Percentiles rank a stretch among this genome's conserved stretches.
phyloP scores from a whole-genome alignment of 2,888 invertebrate species.

The Acronicta psi region DNA sequence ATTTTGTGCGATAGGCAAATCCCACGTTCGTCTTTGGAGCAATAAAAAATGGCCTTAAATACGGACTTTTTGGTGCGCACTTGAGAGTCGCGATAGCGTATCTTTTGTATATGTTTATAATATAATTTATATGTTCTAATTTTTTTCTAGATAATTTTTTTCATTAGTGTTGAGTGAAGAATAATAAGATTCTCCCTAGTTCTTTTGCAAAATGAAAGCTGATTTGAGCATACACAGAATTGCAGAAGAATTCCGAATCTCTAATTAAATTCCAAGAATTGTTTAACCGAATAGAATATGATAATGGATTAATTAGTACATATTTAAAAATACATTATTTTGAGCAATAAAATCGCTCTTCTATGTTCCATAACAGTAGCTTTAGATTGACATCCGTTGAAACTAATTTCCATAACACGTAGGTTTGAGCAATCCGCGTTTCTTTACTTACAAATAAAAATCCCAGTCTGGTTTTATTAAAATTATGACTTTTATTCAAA shows the following conservation, averaged over 20 bases:
- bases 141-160: too few relatives aligned
- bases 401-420: slow-evolving; percentile 49
- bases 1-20: slow-evolving; percentile 83
- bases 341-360: slow-evolving; percentile 3
- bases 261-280: too few relatives aligned
- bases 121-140: too few relatives aligned
- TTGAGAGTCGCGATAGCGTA: slow-evolving; percentile 30
- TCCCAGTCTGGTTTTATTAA: slow-evolving; percentile 6
- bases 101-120: background rate
- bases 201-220: too few relatives aligned
- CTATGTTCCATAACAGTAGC: background rate
- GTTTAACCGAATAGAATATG: too few relatives aligned
- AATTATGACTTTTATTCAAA: slow-evolving; percentile 1
- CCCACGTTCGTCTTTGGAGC: slow-evolving; percentile 69
- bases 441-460: slow-evolving; percentile 20
- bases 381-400: slow-evolving; percentile 38
- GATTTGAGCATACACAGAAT: too few relatives aligned
- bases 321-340: too few relatives aligned
- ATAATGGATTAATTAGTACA: too few relatives aligned
- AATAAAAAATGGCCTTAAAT: slow-evolving; percentile 72
- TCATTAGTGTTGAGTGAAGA: too few relatives aligned
- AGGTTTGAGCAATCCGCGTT: slow-evolving; percentile 31
- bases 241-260: too few relatives aligned
- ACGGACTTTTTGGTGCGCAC: slow-evolving; percentile 56
- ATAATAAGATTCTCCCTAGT: too few relatives aligned